Percentiles rank a stretch among this genome's conserved stretches.
Evolutionary conservation across 2,888 invertebrate genomes (phyloP).

Genomic region (Lasioglossum zephyrum): DNA sequence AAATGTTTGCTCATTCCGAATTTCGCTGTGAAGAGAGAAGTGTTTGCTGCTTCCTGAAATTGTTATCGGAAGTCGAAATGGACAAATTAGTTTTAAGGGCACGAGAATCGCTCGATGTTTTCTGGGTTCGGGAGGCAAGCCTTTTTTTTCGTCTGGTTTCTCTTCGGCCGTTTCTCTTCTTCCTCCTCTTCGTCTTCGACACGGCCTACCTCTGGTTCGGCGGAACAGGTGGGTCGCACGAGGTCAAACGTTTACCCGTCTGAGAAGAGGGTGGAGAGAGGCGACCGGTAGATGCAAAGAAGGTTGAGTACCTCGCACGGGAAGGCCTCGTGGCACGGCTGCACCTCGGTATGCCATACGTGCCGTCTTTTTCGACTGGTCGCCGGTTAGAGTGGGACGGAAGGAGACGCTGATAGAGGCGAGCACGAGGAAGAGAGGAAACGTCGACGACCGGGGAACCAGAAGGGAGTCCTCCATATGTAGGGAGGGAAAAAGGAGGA

Average conservation of each 20-base stretch:
- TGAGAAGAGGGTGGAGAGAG: conserved; percentile 40
- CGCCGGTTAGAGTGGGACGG: conserved; percentile 21
- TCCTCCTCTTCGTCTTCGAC: conserved; percentile 22
- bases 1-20: neutral
- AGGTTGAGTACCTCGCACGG: conserved; percentile 77
- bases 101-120: neutral
- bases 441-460: conserved; percentile 43
- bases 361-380: conserved; percentile 60
- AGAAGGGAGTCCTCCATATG: conserved; percentile 57
- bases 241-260: conserved; percentile 64
- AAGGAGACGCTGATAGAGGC: conserved; percentile 25
- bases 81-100: neutral
- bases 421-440: conserved; percentile 24
- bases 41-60: neutral
- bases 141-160: neutral
- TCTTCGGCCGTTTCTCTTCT: neutral
- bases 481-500: conserved; percentile 52
- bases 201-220: conserved; percentile 45
- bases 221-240: conserved; percentile 69
- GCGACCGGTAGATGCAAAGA: conserved; percentile 75
- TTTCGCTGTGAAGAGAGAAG: neutral
- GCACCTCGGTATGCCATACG: conserved; percentile 68
- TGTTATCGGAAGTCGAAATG: neutral
- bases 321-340: conserved; percentile 73
- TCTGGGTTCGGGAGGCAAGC: neutral